Evolutionary conservation across 2,888 invertebrate genomes (phyloP).

Genomic region (Plebejus argus): DNA sequence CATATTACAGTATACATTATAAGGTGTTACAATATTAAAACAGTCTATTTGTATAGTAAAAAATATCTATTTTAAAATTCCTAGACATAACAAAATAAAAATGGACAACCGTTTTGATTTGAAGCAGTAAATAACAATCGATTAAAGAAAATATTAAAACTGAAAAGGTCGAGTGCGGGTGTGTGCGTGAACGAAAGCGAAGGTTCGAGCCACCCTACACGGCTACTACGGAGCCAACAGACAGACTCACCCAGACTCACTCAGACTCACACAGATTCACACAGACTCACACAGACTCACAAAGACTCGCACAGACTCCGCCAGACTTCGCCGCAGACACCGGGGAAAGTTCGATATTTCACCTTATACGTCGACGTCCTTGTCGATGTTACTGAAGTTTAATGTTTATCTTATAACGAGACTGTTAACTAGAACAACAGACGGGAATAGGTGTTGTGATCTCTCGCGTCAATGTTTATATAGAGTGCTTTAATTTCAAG

Average conservation of each 20-base stretch:
- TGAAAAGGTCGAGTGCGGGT: slow-evolving; percentile 55
- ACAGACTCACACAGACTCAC: slow-evolving; percentile 39
- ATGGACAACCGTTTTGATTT: background rate
- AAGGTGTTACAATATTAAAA: too few relatives aligned
- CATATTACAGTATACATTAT: too few relatives aligned
- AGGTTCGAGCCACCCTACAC: slow-evolving; percentile 51
- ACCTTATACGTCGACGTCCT: slow-evolving; percentile 14
- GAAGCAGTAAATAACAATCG: slow-evolving; percentile 34
- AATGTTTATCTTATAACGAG: slow-evolving; percentile 4
- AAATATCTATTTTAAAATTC: background rate
- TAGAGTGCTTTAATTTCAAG: background rate
- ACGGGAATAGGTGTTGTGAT: background rate
- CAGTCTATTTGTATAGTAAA: too few relatives aligned
- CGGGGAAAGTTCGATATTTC: slow-evolving; percentile 50
- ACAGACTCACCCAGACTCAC: slow-evolving; percentile 34
- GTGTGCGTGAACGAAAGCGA: slow-evolving; percentile 63
- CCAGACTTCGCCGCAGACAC: slow-evolving; percentile 57
- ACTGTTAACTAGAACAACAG: slow-evolving; percentile 27
- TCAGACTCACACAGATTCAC: background rate
- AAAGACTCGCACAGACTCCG: slow-evolving; percentile 39
- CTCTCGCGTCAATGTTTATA: background rate
- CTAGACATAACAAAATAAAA: background rate
- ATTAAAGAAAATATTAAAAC: slow-evolving; percentile 40
- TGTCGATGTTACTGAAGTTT: slow-evolving; percentile 14
- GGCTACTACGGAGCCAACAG: slow-evolving; percentile 50